Evolutionary conservation across 2,113 vertebrate genomes (phyloP).

Genomic region (Mola mola): DNA sequence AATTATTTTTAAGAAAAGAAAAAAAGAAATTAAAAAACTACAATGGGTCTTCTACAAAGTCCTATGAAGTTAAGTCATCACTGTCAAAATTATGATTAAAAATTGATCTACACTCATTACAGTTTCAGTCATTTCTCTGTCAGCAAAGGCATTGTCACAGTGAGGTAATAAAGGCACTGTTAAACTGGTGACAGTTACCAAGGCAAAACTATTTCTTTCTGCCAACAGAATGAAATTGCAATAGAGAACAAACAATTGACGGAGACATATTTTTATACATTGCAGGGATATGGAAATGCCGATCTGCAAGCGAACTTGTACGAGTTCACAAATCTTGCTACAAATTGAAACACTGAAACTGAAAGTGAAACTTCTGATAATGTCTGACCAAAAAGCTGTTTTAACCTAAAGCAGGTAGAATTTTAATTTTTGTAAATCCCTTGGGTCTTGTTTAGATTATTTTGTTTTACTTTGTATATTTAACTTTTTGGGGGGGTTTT

Average conservation of each 20-base stretch:
- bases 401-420: constrained; percentile 39
- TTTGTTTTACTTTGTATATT: background rate
- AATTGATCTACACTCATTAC: constrained; percentile 49
- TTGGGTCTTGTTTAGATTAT: constrained; percentile 22
- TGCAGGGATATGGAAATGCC: constrained; percentile 43
- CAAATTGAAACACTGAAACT: constrained; percentile 30
- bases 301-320: constrained; percentile 46
- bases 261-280: constrained; percentile 63
- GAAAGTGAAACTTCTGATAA: no score
- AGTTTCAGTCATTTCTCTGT: constrained; percentile 41
- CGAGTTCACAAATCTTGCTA: constrained; percentile 57
- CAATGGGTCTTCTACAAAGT: constrained; percentile 21
- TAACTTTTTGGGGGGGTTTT: constrained; percentile 13
- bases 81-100: constrained; percentile 54
- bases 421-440: constrained; percentile 38
- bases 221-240: constrained; percentile 57
- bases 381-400: constrained; percentile 42
- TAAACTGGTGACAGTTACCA: constrained; percentile 50
- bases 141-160: constrained; percentile 31
- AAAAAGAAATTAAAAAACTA: no score
- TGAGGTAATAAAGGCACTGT: constrained; percentile 49
- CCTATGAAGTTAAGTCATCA: constrained; percentile 26
- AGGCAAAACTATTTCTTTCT: constrained; percentile 60
- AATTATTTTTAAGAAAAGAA: background rate
- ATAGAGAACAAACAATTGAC: constrained; percentile 61